These are phyloP conservation scores for Pemphigus obesinymphae DNA, from an alignment of 1,140 invertebrate genomes.

Conservation along the genomic window DNA sequence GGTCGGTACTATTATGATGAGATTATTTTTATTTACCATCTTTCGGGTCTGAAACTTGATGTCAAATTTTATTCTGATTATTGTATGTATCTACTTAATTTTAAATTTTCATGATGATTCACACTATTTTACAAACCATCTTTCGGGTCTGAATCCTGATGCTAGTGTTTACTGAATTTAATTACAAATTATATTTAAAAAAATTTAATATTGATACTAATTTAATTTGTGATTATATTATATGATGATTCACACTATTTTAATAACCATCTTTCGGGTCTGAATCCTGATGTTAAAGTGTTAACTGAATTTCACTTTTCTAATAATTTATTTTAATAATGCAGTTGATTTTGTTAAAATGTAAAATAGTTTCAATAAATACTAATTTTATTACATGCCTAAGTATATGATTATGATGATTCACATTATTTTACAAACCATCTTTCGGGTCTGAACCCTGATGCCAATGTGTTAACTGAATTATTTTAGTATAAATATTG, in stretches of 20 bases:
- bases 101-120: not conserved
- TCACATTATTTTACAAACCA: not conserved
- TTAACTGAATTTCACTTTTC: no score
- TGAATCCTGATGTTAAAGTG: no score
- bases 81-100: no score
- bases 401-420: conserved; percentile 4
- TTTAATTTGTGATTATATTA: no score
- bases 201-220: no score
- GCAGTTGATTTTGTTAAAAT: no score
- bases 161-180: not conserved
- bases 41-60: conserved; percentile 37
- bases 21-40: not conserved
- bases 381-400: no score
- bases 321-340: no score
- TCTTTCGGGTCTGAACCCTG: conserved; percentile 32
- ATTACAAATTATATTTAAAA: not conserved
- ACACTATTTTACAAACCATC: not conserved
- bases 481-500: not conserved
- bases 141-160: conserved; percentile 28
- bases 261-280: conserved; percentile 5
- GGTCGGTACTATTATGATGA: not conserved
- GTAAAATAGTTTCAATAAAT: no score
- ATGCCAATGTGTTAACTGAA: conserved; percentile 8
- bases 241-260: not conserved
- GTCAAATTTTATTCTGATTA: not conserved